Evolutionary conservation across 2,113 vertebrate genomes (phyloP), one percentile per base, ranked within the genome.

Genomic region (Nycticorax nycticorax): DNA sequence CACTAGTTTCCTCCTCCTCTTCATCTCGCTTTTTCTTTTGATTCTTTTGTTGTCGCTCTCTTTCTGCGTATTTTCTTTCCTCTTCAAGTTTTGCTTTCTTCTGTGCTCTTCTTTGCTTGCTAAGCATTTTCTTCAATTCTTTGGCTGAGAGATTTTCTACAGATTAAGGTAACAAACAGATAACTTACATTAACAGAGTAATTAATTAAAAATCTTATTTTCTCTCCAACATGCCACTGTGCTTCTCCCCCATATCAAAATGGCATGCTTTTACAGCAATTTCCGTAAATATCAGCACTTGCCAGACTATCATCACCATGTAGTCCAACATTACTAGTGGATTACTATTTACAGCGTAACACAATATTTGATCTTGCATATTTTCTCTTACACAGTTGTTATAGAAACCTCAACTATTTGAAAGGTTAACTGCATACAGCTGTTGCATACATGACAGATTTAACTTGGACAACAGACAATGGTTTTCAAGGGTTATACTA

Each of bases 111-210:
- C 98, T 98, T 83, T 98, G 98, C 75, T 98, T 98, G 82, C 98
- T 98, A 77, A 98, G 98, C 96, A 98, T 97, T 96, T 98, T 98
- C 96, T 98, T 98, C 92, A 98, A 57, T 93, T 98, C 98, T 98
- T 98, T 98, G 91, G 98, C 98, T 27, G 98, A 98, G 74, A 98
- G 96, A 64, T 98, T 98, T 97, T 98, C 98, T 98, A 95, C 10
- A 93, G 45, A 84, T 86, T 85, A 94, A 96, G 60, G 50, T 15
- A 94, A 88, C 16, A 76, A 89, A 91, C 6, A 48, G 63, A 56
- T n/a, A 67, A 73, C 12, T 35, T n/a, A 30, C 1, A 67, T 81
- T 92, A 60, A 83, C 6, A 21, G 17, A 53, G 2, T 14, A 77
- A 45, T 80, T 68, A 35, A 88, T 32, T 43, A n/a, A 56, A 71